These are phyloP conservation scores for Allygus modestus DNA, from an alignment of 2,888 invertebrate species.

Conservation along the genomic window DNA sequence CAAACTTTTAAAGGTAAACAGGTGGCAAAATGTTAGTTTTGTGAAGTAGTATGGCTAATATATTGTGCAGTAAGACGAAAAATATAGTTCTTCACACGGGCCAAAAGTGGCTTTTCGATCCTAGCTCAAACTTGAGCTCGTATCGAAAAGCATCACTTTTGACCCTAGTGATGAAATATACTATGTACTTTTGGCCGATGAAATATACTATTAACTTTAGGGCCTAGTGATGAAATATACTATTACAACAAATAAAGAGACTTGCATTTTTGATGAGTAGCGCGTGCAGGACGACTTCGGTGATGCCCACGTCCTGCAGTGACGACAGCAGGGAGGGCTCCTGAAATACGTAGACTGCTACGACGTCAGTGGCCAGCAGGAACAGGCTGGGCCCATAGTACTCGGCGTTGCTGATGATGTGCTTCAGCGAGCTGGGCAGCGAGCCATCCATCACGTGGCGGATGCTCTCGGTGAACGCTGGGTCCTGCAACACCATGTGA, in stretches of 20 bases:
- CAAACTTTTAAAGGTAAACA: too few species aligned
- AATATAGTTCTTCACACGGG: too few species aligned
- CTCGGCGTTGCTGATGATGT: slow-evolving; percentile 92
- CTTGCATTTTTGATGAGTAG: slow-evolving; percentile 88
- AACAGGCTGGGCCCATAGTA: slow-evolving; percentile 93
- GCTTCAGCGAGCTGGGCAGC: slow-evolving; percentile 86
- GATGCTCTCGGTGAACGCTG: slow-evolving; percentile 88
- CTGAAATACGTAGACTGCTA: slow-evolving; percentile 90
- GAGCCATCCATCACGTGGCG: slow-evolving; percentile 92
- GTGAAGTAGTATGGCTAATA: too few species aligned
- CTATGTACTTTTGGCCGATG: too few species aligned
- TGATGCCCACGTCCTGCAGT: slow-evolving; percentile 91
- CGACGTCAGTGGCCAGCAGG: slow-evolving; percentile 89
- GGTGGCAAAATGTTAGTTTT: too few species aligned
- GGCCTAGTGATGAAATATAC: too few species aligned
- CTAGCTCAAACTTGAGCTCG: too few species aligned
- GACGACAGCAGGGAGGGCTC: slow-evolving; percentile 90
- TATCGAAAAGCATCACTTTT: too few species aligned
- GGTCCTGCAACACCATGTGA: slow-evolving; percentile 76
- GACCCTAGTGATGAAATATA: too few species aligned
- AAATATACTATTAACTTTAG: too few species aligned
- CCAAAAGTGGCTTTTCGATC: too few species aligned
- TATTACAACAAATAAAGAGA: slow-evolving; percentile 64
- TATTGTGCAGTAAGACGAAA: too few species aligned
- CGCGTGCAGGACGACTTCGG: slow-evolving; percentile 90